These are phyloP conservation scores for Andinoacara biseriatus DNA, from an alignment of 2,113 vertebrate species.

Conservation along the genomic window DNA sequence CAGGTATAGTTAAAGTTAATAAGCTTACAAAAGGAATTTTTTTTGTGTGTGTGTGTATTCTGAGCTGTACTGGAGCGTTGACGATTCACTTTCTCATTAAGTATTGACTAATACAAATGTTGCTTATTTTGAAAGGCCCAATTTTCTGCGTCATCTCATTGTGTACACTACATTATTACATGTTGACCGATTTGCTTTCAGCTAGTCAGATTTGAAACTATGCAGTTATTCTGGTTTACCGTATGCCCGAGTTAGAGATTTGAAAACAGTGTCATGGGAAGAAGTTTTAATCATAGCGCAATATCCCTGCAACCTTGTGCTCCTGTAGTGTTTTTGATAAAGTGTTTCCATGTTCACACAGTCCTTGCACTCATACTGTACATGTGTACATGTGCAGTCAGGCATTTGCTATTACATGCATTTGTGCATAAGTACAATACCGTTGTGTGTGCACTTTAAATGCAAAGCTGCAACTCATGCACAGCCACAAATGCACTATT, in stretches of 20 bases:
- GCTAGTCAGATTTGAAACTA: slow-evolving; percentile 55
- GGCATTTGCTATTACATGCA: background rate
- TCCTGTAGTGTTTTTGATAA: background rate
- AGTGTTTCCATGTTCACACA: background rate
- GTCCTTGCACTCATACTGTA: background rate
- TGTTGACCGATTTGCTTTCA: slow-evolving; percentile 25
- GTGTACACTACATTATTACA: slow-evolving; percentile 38
- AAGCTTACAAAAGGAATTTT: no score
- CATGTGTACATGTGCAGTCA: background rate
- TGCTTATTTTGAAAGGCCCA: background rate
- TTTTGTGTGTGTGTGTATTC: no score
- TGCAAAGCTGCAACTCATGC: slow-evolving; percentile 11
- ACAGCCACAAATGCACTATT: background rate
- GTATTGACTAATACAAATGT: background rate
- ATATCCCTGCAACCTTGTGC: background rate
- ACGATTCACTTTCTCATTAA: no score
- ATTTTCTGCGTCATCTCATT: background rate
- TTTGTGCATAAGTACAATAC: background rate
- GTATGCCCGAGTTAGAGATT: slow-evolving; percentile 12
- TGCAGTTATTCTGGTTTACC: slow-evolving; percentile 57
- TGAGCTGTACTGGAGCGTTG: no score
- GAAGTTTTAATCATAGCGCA: background rate
- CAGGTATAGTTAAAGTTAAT: no score
- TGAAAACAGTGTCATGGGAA: slow-evolving; percentile 18
- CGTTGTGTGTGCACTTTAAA: slow-evolving; percentile 8